Percentiles rank a stretch among this genome's conserved stretches.
Conservation (phyloP, 2,797 vertebrate species). For the Philypnodon macrostomus region DNA sequence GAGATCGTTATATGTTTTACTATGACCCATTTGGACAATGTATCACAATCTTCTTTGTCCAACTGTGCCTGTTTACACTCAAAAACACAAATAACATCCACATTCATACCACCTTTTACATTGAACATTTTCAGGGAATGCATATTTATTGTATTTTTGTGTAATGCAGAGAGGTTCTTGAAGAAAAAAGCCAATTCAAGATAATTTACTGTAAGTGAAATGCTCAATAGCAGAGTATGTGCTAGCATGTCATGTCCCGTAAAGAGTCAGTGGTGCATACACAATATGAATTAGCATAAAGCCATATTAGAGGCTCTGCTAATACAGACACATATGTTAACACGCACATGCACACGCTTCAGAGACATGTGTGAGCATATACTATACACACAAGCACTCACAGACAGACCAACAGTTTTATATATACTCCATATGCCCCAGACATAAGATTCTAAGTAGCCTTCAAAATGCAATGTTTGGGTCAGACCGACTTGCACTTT, state of each 20-base stretch:
- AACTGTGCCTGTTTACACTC: not conserved
- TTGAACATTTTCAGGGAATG: too few relatives aligned
- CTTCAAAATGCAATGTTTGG: slow-evolving; percentile 84
- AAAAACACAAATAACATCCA: too few relatives aligned
- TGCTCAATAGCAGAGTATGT: too few relatives aligned
- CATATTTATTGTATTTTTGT: too few relatives aligned
- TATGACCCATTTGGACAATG: slow-evolving; percentile 58
- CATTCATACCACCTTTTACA: too few relatives aligned
- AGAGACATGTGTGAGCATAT: slow-evolving; percentile 48
- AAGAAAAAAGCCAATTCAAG: too few relatives aligned
- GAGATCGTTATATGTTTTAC: slow-evolving; percentile 43
- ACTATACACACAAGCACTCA: slow-evolving; percentile 34
- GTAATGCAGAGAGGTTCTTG: too few relatives aligned
- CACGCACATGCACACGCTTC: slow-evolving; percentile 28
- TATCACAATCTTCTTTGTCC: slow-evolving; percentile 22
- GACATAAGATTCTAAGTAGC: slow-evolving; percentile 77
- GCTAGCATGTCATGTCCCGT: slow-evolving; percentile 18
- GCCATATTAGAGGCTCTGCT: slow-evolving; percentile 54
- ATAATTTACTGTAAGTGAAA: too few relatives aligned
- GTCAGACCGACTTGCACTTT: slow-evolving; percentile 90
- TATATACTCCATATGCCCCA: slow-evolving; percentile 58
- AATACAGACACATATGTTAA: slow-evolving; percentile 49
- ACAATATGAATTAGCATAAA: slow-evolving; percentile 58
- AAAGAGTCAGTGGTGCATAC: slow-evolving; percentile 49
- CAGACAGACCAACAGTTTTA: slow-evolving; percentile 41